These are phyloP conservation scores for Baronia brevicornis DNA, from an alignment of 2,888 invertebrate genomes.

Conservation along the genomic window DNA sequence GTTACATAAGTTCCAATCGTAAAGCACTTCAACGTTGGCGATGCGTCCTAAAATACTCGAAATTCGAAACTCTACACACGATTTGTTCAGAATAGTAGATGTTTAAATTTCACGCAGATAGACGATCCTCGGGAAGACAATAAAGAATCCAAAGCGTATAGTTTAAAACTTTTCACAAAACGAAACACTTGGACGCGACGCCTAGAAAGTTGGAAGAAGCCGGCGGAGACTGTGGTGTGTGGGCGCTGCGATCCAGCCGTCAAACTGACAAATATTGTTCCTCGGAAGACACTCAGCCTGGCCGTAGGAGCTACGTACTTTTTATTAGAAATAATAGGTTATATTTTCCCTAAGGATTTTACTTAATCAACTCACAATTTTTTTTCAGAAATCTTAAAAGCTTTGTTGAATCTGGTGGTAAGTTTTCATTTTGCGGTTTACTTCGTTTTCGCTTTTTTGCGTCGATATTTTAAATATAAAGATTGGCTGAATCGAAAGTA, in stretches of 20 bases:
- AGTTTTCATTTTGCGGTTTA: no score
- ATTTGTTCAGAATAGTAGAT: constrained; percentile 44
- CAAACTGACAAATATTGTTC: constrained; percentile 67
- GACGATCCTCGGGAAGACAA: constrained; percentile 53
- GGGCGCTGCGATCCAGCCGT: constrained; percentile 35
- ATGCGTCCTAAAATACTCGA: constrained; percentile 12
- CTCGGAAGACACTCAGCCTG: constrained; percentile 29
- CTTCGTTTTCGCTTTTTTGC: no score
- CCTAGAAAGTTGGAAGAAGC: constrained; percentile 58
- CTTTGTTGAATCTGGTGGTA: no score
- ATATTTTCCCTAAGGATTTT: no score
- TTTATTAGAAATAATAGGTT: no score
- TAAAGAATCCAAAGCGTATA: constrained; percentile 66
- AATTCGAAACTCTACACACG: constrained; percentile 34
- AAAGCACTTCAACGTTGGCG: constrained; percentile 33
- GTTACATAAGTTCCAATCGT: constrained; percentile 35
- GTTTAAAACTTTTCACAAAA: constrained; percentile 61
- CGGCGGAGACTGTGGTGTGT: constrained; percentile 28
- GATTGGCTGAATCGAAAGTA: no score
- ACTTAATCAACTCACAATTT: no score
- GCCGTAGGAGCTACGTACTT: no score
- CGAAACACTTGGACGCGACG: constrained; percentile 49
- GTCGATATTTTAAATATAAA: no score
- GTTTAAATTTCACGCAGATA: constrained; percentile 56
- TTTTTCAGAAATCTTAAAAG: no score